Conservation (phyloP, 2,113 vertebrate species). For the Ophthalmolycus amberensis region DNA sequence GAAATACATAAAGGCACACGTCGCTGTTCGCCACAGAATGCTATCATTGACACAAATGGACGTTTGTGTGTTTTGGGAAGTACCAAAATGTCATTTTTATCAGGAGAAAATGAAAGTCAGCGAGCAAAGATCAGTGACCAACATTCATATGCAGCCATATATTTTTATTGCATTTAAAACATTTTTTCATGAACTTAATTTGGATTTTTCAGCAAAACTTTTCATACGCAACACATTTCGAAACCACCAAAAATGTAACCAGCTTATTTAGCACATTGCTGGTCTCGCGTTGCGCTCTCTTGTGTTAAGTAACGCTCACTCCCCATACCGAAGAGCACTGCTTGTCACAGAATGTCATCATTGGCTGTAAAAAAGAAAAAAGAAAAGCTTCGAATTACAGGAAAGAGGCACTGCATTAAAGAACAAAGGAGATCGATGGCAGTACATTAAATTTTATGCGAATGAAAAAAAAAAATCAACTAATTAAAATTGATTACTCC, state of each 20-base stretch:
- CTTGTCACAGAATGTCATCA: slow-evolving; percentile 85
- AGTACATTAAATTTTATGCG: slow-evolving; percentile 89
- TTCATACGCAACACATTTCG: background rate
- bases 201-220: slow-evolving; percentile 13
- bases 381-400: slow-evolving; percentile 86
- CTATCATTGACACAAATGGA: background rate
- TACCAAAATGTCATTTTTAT: background rate
- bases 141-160: background rate
- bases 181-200: background rate
- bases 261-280: background rate
- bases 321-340: slow-evolving; percentile 58
- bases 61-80: background rate
- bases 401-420: slow-evolving; percentile 88
- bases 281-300: slow-evolving; percentile 10
- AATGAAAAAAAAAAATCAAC: slow-evolving; percentile 87
- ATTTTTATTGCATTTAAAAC: background rate
- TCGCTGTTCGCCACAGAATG: background rate
- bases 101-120: background rate
- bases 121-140: background rate
- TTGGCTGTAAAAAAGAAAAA: slow-evolving; percentile 77
- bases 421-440: slow-evolving; percentile 88
- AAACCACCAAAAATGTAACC: background rate
- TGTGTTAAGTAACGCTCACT: slow-evolving; percentile 19
- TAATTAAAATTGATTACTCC: slow-evolving; percentile 91
- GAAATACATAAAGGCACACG: background rate